Evolutionary conservation across 2,113 vertebrate species (phyloP), one percentile per base, ranked within the genome.

Genomic region (Collichthys lucidus): DNA sequence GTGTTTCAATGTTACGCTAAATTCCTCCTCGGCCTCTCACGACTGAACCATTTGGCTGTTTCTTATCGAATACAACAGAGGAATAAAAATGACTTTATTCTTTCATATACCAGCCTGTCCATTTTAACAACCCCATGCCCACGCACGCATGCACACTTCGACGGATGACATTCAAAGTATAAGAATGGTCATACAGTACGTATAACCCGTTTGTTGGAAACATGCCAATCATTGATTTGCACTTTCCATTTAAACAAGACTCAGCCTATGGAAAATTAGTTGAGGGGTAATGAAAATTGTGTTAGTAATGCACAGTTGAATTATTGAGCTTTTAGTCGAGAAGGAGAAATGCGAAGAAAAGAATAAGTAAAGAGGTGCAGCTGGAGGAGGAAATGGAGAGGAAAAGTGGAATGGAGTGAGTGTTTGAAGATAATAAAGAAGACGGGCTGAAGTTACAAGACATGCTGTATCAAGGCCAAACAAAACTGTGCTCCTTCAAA

Each of bases 401-500:
- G 49, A 64, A 71, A 83, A 40, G 14, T 46, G 76, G 79, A 77
- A 86, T n/a, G 42, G 16, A 77, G 42, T 16, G 7, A 77, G 42
- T 12, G 8, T 74, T 62, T 78, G 62, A 76, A 70, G 44, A 68
- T 56, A 80, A 44, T 15, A 65, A 79, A 78, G 44, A n/a, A 53
- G 55, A 47, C 1, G 14, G n/a, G 56, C 24, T 4, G 63, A 64
- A 71, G 74, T 60, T n/a, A 70, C 11, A 76, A 26, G 72, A 79
- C 65, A 24, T 69, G 83, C 56, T 80, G 77, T 80, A 80, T 77
- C 84, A 69, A 86, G 77, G 85, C 82, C 82, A 83, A 84, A 86
- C 64, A 47, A 64, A 79, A 75, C 62, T 52, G 68, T 47, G 63
- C 49, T 75, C 42, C 62, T 76, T 83, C 49, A 73, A 61, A 85